A percentile compares a stretch with the other conserved stretches of the same genome.
Evolutionary conservation across 2,113 vertebrate species (phyloP).

Genomic region (Chaetodon auriga): DNA sequence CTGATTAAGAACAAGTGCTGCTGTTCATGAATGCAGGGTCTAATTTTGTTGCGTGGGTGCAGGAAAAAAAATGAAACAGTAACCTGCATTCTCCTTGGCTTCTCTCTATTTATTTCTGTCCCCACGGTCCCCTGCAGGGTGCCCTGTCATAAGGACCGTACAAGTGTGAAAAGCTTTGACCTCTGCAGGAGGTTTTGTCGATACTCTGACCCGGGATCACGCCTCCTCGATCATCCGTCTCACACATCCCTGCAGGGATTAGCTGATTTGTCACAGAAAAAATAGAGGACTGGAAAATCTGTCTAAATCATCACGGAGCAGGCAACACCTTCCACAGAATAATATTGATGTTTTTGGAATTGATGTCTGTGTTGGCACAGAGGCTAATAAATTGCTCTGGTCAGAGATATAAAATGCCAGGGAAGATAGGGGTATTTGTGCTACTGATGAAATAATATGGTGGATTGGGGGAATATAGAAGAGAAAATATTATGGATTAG

Average conservation of each 20-base stretch:
- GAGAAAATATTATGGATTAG: constrained; percentile 14
- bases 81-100: background rate
- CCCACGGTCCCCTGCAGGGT: background rate
- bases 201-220: constrained; percentile 54
- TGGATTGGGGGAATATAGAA: background rate
- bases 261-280: constrained; percentile 46
- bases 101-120: background rate
- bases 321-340: constrained; percentile 30
- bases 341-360: constrained; percentile 62
- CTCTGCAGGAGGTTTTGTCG: constrained; percentile 45
- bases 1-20: background rate
- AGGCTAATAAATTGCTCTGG: constrained; percentile 58
- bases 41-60: background rate
- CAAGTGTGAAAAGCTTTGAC: constrained; percentile 48
- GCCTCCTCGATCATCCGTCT: constrained; percentile 49
- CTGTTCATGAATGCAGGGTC: background rate
- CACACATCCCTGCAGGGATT: constrained; percentile 29
- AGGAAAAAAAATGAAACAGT: background rate
- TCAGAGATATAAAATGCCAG: constrained; percentile 47
- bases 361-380: constrained; percentile 54
- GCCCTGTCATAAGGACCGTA: constrained; percentile 22
- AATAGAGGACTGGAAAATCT: constrained; percentile 11
- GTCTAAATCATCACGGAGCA: constrained; percentile 45
- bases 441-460: constrained; percentile 16
- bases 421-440: constrained; percentile 15